phyloP scores from a whole-genome alignment of 2,797 vertebrate genomes.

The Triplophysa bombifrons region DNA sequence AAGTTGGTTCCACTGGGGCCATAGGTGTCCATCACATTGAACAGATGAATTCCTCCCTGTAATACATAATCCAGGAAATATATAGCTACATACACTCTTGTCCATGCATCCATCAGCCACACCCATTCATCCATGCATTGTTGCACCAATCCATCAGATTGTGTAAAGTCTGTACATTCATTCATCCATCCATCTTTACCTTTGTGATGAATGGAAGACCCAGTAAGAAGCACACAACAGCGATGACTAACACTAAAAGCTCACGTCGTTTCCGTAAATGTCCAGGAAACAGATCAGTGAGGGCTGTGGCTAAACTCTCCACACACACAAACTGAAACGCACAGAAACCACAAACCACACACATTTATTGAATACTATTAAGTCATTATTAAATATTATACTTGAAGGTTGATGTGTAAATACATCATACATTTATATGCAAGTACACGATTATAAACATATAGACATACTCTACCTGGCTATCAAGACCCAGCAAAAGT shows the following conservation, averaged over 20 bases:
- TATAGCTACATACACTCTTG: too few relatives aligned
- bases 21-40: constrained; percentile 67
- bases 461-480: constrained; percentile 77
- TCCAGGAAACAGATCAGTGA: constrained; percentile 86
- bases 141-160: too few relatives aligned
- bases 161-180: background rate
- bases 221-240: constrained; percentile 81
- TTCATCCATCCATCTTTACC: constrained; percentile 61
- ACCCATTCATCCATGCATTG: too few relatives aligned
- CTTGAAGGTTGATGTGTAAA: background rate
- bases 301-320: constrained; percentile 89
- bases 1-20: constrained; percentile 64
- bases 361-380: background rate
- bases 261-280: constrained; percentile 82
- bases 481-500: constrained; percentile 88
- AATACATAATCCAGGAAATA: background rate
- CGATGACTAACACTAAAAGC: constrained; percentile 82
- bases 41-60: constrained; percentile 72
- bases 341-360: constrained; percentile 1
- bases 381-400: background rate
- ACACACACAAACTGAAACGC: constrained; percentile 86
- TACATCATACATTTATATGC: background rate
- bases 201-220: constrained; percentile 86
- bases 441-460: background rate
- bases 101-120: background rate